These are phyloP conservation scores for Passerina amoena DNA, from an alignment of 2,113 vertebrate species.

Conservation along the genomic window DNA sequence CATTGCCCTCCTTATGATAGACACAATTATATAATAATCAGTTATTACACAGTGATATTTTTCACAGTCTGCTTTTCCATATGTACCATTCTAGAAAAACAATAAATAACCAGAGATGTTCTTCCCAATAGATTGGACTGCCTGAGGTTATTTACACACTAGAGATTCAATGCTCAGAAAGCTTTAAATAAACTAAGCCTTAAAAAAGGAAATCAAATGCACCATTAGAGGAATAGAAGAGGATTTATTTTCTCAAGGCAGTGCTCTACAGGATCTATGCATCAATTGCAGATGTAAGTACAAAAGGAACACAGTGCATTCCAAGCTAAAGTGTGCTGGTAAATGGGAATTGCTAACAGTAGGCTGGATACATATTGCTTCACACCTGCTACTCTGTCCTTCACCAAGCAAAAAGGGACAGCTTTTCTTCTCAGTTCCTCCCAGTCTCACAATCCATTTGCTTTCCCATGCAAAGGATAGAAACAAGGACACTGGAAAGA, in stretches of 20 bases:
- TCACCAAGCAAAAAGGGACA: neutral
- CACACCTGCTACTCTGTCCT: neutral
- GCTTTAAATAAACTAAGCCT: slow-evolving; percentile 5
- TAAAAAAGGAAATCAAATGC: neutral
- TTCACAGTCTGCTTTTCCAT: neutral
- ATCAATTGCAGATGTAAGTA: neutral
- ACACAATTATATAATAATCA: neutral
- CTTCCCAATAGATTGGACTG: neutral
- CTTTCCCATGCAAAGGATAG: neutral
- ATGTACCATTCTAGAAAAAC: neutral
- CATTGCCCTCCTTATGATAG: neutral
- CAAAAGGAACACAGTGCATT: neutral
- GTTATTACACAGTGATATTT: neutral
- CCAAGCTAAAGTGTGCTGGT: neutral
- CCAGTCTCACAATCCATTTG: neutral
- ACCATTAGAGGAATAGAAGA: neutral
- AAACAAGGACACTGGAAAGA: neutral
- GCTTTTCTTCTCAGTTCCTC: neutral
- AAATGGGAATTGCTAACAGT: neutral
- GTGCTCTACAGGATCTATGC: neutral
- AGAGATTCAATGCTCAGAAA: neutral
- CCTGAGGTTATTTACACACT: neutral
- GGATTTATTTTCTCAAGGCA: neutral
- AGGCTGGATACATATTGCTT: neutral
- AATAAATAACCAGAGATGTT: neutral